Evolutionary conservation across 2,113 vertebrate species (phyloP).

Genomic region (Phalacrocorax carbo): DNA sequence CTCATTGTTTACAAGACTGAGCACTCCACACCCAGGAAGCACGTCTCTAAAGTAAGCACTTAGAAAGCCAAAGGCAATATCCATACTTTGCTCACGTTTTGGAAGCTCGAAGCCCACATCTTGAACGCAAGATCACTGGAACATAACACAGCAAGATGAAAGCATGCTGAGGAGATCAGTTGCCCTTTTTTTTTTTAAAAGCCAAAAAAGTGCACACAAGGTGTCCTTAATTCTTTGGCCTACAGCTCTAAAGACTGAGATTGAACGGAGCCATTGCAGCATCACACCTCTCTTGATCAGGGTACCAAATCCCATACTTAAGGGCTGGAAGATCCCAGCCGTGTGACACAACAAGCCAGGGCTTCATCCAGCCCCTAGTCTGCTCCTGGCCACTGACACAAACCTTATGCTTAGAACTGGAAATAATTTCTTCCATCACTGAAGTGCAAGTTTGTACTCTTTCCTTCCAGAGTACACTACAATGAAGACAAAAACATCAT

Average conservation of each 20-base stretch:
- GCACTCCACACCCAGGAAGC: neutral
- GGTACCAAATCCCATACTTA: neutral
- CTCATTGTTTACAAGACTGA: neutral
- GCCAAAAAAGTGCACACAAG: neutral
- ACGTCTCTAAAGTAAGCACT: neutral
- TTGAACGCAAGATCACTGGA: neutral
- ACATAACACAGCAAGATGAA: neutral
- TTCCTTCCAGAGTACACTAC: rapidly evolving
- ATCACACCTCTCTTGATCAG: neutral
- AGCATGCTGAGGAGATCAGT: neutral
- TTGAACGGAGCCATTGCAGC: neutral
- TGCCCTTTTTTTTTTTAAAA: neutral
- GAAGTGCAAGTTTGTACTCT: neutral
- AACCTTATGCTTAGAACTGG: neutral
- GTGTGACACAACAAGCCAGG: neutral
- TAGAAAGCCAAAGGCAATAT: neutral
- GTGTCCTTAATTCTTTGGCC: neutral
- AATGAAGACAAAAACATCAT: rapidly evolving
- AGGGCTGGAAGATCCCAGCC: neutral
- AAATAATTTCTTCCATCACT: neutral
- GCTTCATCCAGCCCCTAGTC: neutral
- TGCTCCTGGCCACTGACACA: neutral
- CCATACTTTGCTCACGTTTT: neutral
- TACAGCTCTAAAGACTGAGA: neutral
- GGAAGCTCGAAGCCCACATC: neutral